These are phyloP conservation scores for Cantharis rufa DNA, from an alignment of 2,888 invertebrate genomes.

Conservation along the genomic window DNA sequence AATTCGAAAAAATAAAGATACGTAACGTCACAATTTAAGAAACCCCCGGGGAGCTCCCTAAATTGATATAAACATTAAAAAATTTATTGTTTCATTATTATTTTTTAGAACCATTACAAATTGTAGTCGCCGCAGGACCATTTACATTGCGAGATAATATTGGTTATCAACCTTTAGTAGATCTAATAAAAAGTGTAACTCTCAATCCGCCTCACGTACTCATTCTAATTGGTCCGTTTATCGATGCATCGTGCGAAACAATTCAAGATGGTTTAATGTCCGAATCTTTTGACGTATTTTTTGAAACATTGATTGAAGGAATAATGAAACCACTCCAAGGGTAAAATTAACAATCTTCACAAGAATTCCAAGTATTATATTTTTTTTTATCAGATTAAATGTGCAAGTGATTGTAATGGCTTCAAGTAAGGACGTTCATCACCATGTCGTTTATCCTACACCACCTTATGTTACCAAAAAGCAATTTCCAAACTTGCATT, in stretches of 20 bases:
- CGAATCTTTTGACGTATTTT: constrained; percentile 74
- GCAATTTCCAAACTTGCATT: constrained; percentile 65
- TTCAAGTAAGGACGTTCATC: constrained; percentile 77
- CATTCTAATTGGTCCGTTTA: constrained; percentile 83
- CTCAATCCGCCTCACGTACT: constrained; percentile 77
- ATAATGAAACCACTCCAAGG: constrained; percentile 65
- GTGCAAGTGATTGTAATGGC: constrained; percentile 72
- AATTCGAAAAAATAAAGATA: no score
- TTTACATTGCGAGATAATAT: constrained; percentile 79
- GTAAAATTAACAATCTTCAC: constrained; percentile 52
- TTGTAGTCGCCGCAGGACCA: constrained; percentile 82
- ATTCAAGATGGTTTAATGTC: constrained; percentile 63
- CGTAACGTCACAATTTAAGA: no score
- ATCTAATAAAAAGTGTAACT: constrained; percentile 69
- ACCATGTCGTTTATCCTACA: constrained; percentile 82
- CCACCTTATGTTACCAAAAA: constrained; percentile 69
- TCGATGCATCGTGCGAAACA: constrained; percentile 71
- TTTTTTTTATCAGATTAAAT: constrained; percentile 13
- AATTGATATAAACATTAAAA: no score
- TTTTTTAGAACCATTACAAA: constrained; percentile 60
- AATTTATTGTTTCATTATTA: no score
- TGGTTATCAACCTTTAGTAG: constrained; percentile 79
- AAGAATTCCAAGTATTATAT: not conserved
- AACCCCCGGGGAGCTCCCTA: no score
- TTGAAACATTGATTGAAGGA: constrained; percentile 70